Base-by-base conservation (phyloP, 2,888 invertebrate species). In the Tachina lurida region DNA sequence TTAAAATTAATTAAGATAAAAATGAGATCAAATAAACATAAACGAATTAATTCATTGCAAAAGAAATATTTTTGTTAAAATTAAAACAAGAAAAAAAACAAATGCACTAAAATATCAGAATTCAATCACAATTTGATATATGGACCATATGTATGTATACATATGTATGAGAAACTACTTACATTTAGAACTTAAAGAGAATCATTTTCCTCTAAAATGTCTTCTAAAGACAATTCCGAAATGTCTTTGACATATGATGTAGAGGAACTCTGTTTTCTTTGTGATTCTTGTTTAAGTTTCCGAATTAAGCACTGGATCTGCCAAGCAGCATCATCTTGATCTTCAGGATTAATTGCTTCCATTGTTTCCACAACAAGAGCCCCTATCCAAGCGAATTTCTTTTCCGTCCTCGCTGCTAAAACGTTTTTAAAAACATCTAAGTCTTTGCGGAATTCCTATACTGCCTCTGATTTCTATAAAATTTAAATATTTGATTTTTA, bases 111-210 rank as follows among this genome's bases (percentile, higher is more conserved):
- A 54, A 56, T 22, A 17, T 9, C 56, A 22, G 22, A 12, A 56
- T 22, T 22, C 19, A 56, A 60, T 60, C 39, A 60, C 60, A n/a
- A 39, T 60, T 60, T 60, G 12, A 31, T 58, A 58, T 31, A 58
- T 58, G 31, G 10, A 58, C 58, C 58, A 58, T 58, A 62, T 41
- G 41, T 62, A 62, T 63, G 63, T 63, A 43, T 63, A 63, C 43
- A 63, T 63, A 43, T n/a, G 58, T n/a, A 58, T 43, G 43, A 43
- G 43, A 43, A 43, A 43, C 4, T 43, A 43, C 43, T 43, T 43
- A 10, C 22, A 22, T 22, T 22, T 22, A 22, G 2, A 22, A 22
- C 22, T 22, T 22, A 22, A 22, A 22, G 22, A 22, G 3, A 5
- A 39, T 60, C 41, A 39, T 41, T 13, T 39, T 60, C 41, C n/a